Base-by-base conservation (phyloP, 64 coral and sea anemone species). In the Actinia equina region DNA sequence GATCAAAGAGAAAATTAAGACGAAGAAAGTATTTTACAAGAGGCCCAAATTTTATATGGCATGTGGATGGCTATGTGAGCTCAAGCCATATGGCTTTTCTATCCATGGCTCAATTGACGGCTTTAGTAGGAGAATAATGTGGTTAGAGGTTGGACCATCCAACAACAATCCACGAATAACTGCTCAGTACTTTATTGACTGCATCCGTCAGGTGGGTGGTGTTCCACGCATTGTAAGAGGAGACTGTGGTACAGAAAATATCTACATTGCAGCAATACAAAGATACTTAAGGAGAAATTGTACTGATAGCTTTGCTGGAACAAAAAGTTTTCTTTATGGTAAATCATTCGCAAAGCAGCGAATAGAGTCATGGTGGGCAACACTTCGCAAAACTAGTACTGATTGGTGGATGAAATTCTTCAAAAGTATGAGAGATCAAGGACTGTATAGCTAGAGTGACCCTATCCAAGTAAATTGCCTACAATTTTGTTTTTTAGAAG, bases 31-130 rank as follows among this genome's bases (percentile, higher is more conserved):
- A 91, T 42, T 60, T 51, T 67, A 15, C 89, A 27, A 60, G 59
- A 86, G 84, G 84, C 18, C 84, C 89, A 30, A 91, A 91, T 51
- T 91, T 62, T 63, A 44, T 91, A 6, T 91, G 89, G 84, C 89
- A 91, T 44, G 63, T 87, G 0, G 89, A 87, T 54, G 89, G 86
- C 12, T 87, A 77, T 26, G 65, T 37, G 53, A 77, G 49, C 22
- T 87, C 16, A 87, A 87, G 37, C 86, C 86, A 23, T 91, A 25
- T 22, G 83, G 71, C 12, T 91, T 86, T 56, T 71, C 45, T 77
- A 23, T 87, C 15, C 86, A 88, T 44, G 86, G 86, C 11, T 18
- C 46, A 43, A 88, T 88, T 43, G 86, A 88, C 13, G 86, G 86
- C 22, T 88, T 57, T 58, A 78, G 46, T 41, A 54, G 86, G 41